Evolutionary conservation across 2,888 invertebrate genomes (phyloP).

Genomic region (Dicycla oo): DNA sequence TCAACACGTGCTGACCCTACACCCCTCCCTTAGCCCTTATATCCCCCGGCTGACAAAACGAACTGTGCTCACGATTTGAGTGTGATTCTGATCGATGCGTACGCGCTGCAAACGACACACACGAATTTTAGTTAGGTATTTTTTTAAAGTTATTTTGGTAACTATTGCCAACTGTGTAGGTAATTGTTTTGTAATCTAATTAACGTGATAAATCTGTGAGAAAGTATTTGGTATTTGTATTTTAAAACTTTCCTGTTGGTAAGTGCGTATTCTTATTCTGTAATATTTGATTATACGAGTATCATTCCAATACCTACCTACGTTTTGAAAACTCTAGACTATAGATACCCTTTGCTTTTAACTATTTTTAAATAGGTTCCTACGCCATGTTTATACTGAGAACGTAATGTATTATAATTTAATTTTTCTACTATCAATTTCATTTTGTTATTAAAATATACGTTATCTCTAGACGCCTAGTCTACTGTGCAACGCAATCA

Average conservation of each 20-base stretch:
- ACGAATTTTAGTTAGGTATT: neutral
- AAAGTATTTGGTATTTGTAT: conserved; percentile 40
- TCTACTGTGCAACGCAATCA: conserved; percentile 36
- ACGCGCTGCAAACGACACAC: conserved; percentile 57
- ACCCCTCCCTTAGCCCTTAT: conserved; percentile 18
- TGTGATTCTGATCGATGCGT: conserved; percentile 74
- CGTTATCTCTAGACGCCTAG: conserved; percentile 39
- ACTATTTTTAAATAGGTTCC: neutral
- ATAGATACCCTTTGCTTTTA: neutral
- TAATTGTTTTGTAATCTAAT: conserved; percentile 35
- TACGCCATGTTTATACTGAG: neutral
- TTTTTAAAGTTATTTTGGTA: conserved; percentile 25
- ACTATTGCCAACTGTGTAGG: neutral
- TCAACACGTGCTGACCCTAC: conserved; percentile 57
- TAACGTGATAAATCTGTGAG: conserved; percentile 33
- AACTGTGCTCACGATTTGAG: conserved; percentile 74
- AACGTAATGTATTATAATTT: neutral
- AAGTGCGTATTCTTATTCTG: neutral
- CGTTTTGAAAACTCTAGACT: neutral
- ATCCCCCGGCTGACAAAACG: conserved; percentile 61
- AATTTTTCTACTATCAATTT: neutral
- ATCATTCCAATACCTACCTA: neutral
- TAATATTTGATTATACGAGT: neutral
- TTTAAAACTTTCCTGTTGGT: conserved; percentile 7
- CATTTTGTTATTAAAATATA: neutral